Evolutionary conservation across 1,140 invertebrate genomes (phyloP), one percentile per base, ranked within the genome.

Genomic region (Eciton burchellii): DNA sequence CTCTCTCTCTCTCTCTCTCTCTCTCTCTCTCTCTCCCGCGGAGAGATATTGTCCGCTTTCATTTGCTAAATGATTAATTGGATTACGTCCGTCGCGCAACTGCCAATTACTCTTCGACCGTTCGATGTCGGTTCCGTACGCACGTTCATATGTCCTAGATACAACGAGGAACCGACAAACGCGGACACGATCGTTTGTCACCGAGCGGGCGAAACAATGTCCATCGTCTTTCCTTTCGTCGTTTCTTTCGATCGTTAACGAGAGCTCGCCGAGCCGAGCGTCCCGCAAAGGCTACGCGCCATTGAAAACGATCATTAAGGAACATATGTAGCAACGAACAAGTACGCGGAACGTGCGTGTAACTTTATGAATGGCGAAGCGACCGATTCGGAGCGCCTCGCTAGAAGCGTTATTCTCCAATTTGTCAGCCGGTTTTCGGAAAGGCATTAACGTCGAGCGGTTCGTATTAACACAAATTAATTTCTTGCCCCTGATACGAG

Each of bases 61-160:
- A 47, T 77, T 77, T 41, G 35, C 12, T 52, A 26, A 77, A 56
- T 77, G 62, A 77, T 68, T 54, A 68, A 77, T 77, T 66, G 74
- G 21, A 68, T 77, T 77, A 77, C 62, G 62, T 77, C 74, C 47
- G 16, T 47, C 60, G 35, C 29, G 49, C 68, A 77, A 77, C 74
- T 77, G 74, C 62, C 74, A 77, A 77, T 77, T 77, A 77, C 74
- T 77, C 74, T 77, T 56, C 73, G 62, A 26, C 73, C 35, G 54
- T 77, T 66, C 74, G 74, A 77, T 29, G 62, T 77, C 62, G 73
- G 52, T 62, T 77, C 54, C 35, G 62, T 66, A 66, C 74, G 29
- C n/a, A n/a, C 60, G 35, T 43, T 56, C 73, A 77, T 77, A 77
- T 29, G 43, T 77, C 21, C 62, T 26, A n/a, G n/a, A 45, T 54